Evolutionary conservation across 2,113 vertebrate species (phyloP), one percentile per base, ranked within the genome.

Genomic region (Hystrix cristata): DNA sequence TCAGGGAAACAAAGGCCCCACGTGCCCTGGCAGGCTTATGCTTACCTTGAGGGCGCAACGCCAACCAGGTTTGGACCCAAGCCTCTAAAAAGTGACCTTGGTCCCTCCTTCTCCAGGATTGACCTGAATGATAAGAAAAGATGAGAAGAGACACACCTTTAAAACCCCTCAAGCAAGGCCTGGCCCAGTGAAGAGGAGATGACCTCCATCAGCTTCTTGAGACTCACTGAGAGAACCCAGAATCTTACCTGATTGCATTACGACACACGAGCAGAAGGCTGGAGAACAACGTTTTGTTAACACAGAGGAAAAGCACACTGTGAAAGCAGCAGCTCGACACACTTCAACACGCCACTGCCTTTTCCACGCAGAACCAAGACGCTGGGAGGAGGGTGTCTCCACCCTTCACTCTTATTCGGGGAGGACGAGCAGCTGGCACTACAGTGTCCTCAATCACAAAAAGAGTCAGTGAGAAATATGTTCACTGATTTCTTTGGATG

Each of bases 31-130:
- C 51, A 88, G n/a, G 43, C 92, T 59, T 60, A 29, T 38, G 95
- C 97, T 98, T 99, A 99, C 99, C 99, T 99, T 97, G 99, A 99
- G 71, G 99, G 99, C 34, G 99, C 99, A 74, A 99, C 99, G 85
- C 99, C 99, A 95, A 99, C 99, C 94, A 99, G 98, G 98, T 99
- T 99, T 96, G 99, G 99, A 97, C 99, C 99, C 98, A 99, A 98
- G 74, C 99, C 99, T 96, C 99, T 98, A 97, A 99, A 99, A 8
- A 99, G 99, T 38, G 99, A 99, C 98, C 99, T 99, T 98, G 99
- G 99, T 98, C 99, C 99, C 98, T 99, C 99, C 98, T 99, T 99
- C 98, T 99, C 99, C 94, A 99, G 98, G 98, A 99, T 99, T 34
- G 99, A 99, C 97, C 99, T 99, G 96, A 90, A 98, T 88, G 76